Base-by-base conservation (phyloP, 2,888 invertebrate genomes). In the Phania funesta region DNA sequence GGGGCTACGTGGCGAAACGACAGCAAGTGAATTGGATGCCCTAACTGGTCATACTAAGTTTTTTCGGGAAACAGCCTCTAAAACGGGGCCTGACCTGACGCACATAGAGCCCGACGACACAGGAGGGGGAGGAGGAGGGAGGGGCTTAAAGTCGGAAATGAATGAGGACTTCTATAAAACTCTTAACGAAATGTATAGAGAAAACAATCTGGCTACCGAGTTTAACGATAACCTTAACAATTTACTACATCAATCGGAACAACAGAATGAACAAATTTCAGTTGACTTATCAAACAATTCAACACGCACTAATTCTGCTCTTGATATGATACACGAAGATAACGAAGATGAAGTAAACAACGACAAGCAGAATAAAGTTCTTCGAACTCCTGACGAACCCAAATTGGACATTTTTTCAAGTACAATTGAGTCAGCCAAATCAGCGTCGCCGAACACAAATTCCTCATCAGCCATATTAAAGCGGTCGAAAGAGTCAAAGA, bases 131-230 rank as follows among this genome's bases (percentile, higher is more conserved):
- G 90, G 89, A 0, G 90, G 88, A 26, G 70, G 64, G n/a, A 44
- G 24, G 5, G 8, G 1, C n/a, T 29, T 50, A 18, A 70, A 68
- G 46, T 35, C 93, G 89, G 95, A 95, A 91, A 96, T 96, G 4
- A 95, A 96, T 87, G 97, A 97, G 91, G 96, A 96, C 24, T 97
- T 97, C 90, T 97, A 97, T 90, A 94, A 95, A 86, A 96, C 96
- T 88, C 92, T 97, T 56, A 97, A 97, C 91, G 96, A 96, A 91
- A 96, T 96, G 46, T 97, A 97, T 90, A 93, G 97, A 67, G 96
- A 97, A 85, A 96, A 96, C 87, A 87, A 85, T 65, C 32, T 89
- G 32, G 85, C 84, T 7, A 65, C 86, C 0, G 88, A 88, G 56
- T 86, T 89, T 18, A 84, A 84, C 3, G 56, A 78, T 5, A 86